A percentile compares a stretch with the other conserved stretches of the same genome.
phyloP scores from a whole-genome alignment of 1,140 invertebrate species.

The Ips typographus region DNA sequence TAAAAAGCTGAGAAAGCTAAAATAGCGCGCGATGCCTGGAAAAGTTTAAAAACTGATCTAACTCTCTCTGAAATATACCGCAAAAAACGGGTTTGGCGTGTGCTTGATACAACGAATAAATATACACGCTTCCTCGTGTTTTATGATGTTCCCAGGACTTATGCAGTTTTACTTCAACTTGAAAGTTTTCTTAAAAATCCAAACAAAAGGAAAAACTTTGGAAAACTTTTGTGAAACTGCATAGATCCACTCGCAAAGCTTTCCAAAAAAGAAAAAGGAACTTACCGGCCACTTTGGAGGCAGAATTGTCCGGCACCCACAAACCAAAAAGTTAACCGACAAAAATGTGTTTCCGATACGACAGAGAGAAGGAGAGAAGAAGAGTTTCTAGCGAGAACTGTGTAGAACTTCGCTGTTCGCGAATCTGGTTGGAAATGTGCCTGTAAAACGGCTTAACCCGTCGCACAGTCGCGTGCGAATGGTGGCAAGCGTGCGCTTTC shows the following conservation, averaged over 20 bases:
- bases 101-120: slow-evolving; percentile 10
- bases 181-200: slow-evolving; percentile 15
- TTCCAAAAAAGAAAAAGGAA: slow-evolving; percentile 16
- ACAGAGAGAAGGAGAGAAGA: slow-evolving; percentile 5
- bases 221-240: slow-evolving; percentile 13
- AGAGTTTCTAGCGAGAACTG: slow-evolving; percentile 31
- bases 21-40: neutral
- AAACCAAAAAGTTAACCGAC: slow-evolving; percentile 27
- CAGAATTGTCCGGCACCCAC: slow-evolving; percentile 16
- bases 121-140: slow-evolving; percentile 28
- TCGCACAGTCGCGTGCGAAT: slow-evolving; percentile 47
- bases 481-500: slow-evolving; percentile 46
- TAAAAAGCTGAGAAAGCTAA: neutral
- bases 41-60: neutral
- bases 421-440: slow-evolving; percentile 46
- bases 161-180: slow-evolving; percentile 17
- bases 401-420: slow-evolving; percentile 37
- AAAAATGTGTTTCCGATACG: slow-evolving; percentile 28
- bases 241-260: slow-evolving; percentile 16
- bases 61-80: neutral
- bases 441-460: slow-evolving; percentile 41
- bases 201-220: slow-evolving; percentile 11
- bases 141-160: slow-evolving; percentile 6
- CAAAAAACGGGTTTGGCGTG: slow-evolving; percentile 11
- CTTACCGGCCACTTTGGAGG: slow-evolving; percentile 28